A percentile compares a stretch with the other conserved stretches of the same genome.
Conservation (phyloP, 2,797 vertebrate genomes). For the Hephaestus fuliginosus region DNA sequence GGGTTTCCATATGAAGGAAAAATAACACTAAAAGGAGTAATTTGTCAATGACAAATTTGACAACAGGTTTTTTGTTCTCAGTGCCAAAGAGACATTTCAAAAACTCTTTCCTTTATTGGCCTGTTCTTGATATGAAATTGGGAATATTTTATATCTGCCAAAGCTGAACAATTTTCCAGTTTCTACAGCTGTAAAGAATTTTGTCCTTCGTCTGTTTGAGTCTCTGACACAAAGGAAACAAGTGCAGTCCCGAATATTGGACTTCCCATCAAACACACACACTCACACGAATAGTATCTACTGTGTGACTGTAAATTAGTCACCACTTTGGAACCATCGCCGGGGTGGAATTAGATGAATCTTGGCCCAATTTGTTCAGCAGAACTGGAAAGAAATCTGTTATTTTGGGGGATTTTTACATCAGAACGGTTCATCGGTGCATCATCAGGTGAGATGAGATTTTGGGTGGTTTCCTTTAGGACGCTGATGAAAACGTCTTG, state of each 20-base stretch:
- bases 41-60: slow-evolving; percentile 24
- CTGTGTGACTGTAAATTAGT: no score
- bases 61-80: not conserved
- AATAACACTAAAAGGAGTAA: not conserved
- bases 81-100: not conserved
- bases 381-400: no score
- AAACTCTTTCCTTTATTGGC: not conserved
- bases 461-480: no score
- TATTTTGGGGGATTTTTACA: no score
- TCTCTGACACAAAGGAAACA: not conserved
- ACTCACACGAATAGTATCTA: slow-evolving; percentile 1
- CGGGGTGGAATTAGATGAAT: no score
- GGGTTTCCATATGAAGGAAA: slow-evolving; percentile 5
- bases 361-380: no score
- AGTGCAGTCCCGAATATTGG: not conserved
- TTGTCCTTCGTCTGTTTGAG: not conserved
- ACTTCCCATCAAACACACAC: not conserved
- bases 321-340: no score
- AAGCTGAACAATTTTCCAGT: not conserved
- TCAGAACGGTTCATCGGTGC: no score
- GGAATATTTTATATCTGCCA: not conserved
- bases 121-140: not conserved
- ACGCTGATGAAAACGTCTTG: no score
- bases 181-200: slow-evolving; percentile 18
- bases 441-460: no score